These are phyloP conservation scores for Barypeithes pellucidus DNA, from an alignment of 2,888 invertebrate species.

Conservation along the genomic window DNA sequence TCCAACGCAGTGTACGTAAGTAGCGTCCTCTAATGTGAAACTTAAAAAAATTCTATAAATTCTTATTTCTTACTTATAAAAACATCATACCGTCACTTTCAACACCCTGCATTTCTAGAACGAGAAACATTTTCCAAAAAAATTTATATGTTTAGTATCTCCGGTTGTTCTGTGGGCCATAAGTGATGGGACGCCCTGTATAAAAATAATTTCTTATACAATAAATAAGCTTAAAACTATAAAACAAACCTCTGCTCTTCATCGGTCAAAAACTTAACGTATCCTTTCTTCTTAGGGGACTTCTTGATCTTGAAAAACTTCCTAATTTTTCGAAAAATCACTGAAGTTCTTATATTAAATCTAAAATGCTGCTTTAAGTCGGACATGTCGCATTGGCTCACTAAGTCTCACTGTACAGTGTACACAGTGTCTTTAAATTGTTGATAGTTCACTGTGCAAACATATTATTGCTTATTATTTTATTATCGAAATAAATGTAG, in stretches of 20 bases:
- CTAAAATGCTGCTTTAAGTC: conserved; percentile 55
- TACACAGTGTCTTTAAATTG: conserved; percentile 20
- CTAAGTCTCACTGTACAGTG: background rate
- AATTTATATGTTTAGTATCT: too few relatives aligned
- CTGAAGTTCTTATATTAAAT: conserved; percentile 56
- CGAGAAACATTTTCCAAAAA: too few relatives aligned
- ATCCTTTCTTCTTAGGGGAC: conserved; percentile 74
- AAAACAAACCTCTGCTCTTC: conserved; percentile 79
- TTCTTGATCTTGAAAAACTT: conserved; percentile 68
- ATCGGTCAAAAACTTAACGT: conserved; percentile 78
- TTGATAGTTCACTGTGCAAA: conserved; percentile 32
- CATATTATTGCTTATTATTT: conserved; percentile 26
- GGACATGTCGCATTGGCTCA: conserved; percentile 56
- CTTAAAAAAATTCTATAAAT: too few relatives aligned
- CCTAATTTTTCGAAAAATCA: conserved; percentile 61
- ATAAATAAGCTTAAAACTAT: conserved; percentile 35
- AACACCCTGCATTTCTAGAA: too few relatives aligned
- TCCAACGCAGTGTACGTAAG: too few relatives aligned
- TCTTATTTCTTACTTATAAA: too few relatives aligned
- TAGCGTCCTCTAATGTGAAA: too few relatives aligned
- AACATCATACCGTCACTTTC: too few relatives aligned
- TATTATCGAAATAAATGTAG: conserved; percentile 39
- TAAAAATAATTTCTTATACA: too few relatives aligned
- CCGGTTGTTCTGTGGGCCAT: too few relatives aligned
- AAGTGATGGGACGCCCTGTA: too few relatives aligned